phyloP scores from a whole-genome alignment of 2,888 invertebrate species.

The Odontocolon sp. region DNA sequence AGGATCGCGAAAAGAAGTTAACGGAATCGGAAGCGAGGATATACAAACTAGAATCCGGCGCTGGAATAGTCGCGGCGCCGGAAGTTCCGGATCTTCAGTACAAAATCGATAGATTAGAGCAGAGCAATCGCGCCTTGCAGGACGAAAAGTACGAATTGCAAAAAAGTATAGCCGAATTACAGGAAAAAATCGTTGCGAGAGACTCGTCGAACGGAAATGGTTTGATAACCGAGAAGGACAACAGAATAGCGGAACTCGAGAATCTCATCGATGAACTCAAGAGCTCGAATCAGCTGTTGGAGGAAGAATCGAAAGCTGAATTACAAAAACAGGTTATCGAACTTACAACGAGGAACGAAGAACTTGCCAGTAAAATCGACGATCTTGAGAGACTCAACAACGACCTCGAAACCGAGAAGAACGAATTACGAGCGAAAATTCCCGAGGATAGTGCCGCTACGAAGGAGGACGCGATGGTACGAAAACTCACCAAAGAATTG shows the following conservation, averaged over 20 bases:
- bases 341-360: slow-evolving; percentile 71
- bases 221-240: slow-evolving; percentile 73
- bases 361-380: slow-evolving; percentile 69
- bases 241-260: slow-evolving; percentile 81
- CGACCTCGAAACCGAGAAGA: slow-evolving; percentile 71
- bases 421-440: slow-evolving; percentile 63
- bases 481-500: slow-evolving; percentile 86
- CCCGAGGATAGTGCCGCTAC: slow-evolving; percentile 63
- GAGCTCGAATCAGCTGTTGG: slow-evolving; percentile 72
- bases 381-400: slow-evolving; percentile 72
- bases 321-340: slow-evolving; percentile 71
- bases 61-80: slow-evolving; percentile 68
- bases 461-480: slow-evolving; percentile 76
- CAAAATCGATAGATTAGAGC: slow-evolving; percentile 71
- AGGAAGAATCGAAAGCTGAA: slow-evolving; percentile 73
- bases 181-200: slow-evolving; percentile 70
- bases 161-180: slow-evolving; percentile 73
- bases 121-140: slow-evolving; percentile 70
- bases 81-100: slow-evolving; percentile 69
- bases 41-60: slow-evolving; percentile 72
- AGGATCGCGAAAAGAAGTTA: slow-evolving; percentile 83
- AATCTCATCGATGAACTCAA: slow-evolving; percentile 76
- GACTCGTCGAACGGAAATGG: slow-evolving; percentile 66
- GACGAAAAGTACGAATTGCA: slow-evolving; percentile 77
- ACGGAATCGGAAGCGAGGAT: slow-evolving; percentile 75